Evolutionary conservation across 1,140 invertebrate genomes (phyloP).

Genomic region (Metaphire vulgaris): DNA sequence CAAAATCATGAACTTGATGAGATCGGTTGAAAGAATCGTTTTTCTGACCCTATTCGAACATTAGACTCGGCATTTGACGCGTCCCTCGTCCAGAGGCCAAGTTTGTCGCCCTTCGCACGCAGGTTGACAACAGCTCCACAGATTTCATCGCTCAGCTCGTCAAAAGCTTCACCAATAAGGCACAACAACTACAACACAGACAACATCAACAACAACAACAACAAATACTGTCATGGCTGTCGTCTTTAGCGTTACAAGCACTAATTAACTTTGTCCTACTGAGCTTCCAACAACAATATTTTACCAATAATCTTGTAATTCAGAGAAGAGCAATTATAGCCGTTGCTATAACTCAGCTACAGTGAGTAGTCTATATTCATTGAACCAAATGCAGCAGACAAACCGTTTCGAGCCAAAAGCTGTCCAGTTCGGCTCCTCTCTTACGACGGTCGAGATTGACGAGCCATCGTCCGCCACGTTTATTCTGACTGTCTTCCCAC

Average conservation of each 20-base stretch:
- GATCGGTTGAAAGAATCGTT: too few relatives aligned
- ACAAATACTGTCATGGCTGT: too few relatives aligned
- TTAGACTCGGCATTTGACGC: conserved; percentile 66
- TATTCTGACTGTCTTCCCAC: conserved; percentile 93
- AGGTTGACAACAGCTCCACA: conserved; percentile 92
- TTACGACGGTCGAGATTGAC: conserved; percentile 80
- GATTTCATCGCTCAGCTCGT: conserved; percentile 80
- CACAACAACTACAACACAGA: conserved; percentile 68
- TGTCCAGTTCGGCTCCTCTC: conserved; percentile 73
- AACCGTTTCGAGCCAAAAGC: conserved; percentile 93
- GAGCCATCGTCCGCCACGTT: conserved; percentile 88
- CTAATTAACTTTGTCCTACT: too few relatives aligned
- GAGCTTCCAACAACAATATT: too few relatives aligned
- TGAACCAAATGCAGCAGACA: too few relatives aligned
- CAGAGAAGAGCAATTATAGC: too few relatives aligned
- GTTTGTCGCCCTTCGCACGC: conserved; percentile 82
- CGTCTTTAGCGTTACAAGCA: too few relatives aligned
- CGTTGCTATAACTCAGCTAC: too few relatives aligned
- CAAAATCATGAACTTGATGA: too few relatives aligned
- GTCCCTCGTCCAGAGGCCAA: conserved; percentile 89
- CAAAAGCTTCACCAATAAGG: conserved; percentile 93
- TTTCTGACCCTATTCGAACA: conserved; percentile 57
- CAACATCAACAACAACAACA: too few relatives aligned
- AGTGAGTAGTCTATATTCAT: too few relatives aligned
- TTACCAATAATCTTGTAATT: too few relatives aligned